Evolutionary conservation across 2,888 invertebrate genomes (phyloP), one percentile per base, ranked within the genome.

Genomic region (Patella ulyssiponensis): DNA sequence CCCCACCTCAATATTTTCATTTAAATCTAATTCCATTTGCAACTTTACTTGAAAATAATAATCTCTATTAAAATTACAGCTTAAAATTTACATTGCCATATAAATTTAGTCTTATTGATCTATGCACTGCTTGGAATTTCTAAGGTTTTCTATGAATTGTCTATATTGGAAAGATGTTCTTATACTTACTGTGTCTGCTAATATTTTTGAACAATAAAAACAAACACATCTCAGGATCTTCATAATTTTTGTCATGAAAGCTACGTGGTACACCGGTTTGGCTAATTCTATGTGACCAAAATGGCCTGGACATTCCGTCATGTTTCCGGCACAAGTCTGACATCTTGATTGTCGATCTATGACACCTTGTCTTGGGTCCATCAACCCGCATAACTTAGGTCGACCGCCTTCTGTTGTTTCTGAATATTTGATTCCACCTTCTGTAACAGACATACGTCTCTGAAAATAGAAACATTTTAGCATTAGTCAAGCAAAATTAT

Each of bases 351-450:
- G 95, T 85, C 98, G 94, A 92, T 99, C 99, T 70, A 98, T 96
- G 79, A 98, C 98, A 87, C 99, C 99, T 93, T 99, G 99, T 77
- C 99, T 94, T 0, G 99, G 99, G 92, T 99, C 99, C 99, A 99
- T 99, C 83, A 99, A 95, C 53, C 99, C 99, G 0, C 98, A 98
- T 80, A 98, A 92, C 92, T 99, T 99, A 0, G 99, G 99, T 71
- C 98, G 95, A 33, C 99, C 99, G 74, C 98, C 98, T 93, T 99
- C 99, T 95, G 98, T 97, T 0, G 98, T 98, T 93, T 99, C 99
- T 2, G 99, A 96, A 92, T 96, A 98, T 91, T 95, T 95, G 85
- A 99, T 97, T 82, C 98, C 98, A 83, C 98, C 98, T 91, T 98
- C 98, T 11, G 91, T 90, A 85, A 98, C 98, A 77, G 98, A 98